Conservation (phyloP, 2,888 invertebrate species). For the Athripsodes cinereus region DNA sequence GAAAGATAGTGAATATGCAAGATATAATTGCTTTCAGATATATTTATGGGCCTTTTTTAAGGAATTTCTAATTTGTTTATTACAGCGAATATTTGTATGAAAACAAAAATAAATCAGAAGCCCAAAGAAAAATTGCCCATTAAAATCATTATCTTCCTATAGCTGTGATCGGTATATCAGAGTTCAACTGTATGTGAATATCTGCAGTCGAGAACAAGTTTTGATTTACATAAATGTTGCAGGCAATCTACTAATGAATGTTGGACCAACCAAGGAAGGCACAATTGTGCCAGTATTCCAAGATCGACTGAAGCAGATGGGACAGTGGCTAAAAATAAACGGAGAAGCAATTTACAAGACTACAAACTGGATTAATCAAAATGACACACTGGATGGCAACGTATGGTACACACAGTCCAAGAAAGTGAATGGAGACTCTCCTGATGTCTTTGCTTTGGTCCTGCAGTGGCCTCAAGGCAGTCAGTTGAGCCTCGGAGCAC, state of each 20-base stretch:
- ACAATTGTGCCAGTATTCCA: constrained; percentile 80
- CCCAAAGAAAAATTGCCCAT: no score
- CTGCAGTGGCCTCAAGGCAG: constrained; percentile 63
- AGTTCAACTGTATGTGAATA: no score
- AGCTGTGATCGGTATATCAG: no score
- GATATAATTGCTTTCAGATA: no score
- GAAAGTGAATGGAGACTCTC: constrained; percentile 15
- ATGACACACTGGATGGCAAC: constrained; percentile 63
- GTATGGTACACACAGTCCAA: constrained; percentile 67
- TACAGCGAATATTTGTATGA: no score
- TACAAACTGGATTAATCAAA: constrained; percentile 74
- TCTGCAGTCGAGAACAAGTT: no score
- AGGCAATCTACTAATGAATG: constrained; percentile 75
- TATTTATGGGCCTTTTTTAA: no score
- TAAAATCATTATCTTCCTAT: no score
- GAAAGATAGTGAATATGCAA: no score
- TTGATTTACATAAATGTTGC: constrained; percentile 5
- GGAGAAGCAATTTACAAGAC: constrained; percentile 81
- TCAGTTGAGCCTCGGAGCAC: constrained; percentile 44
- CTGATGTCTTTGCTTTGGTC: constrained; percentile 27
- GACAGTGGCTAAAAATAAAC: constrained; percentile 75
- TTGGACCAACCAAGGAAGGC: constrained; percentile 87
- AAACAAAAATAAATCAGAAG: no score
- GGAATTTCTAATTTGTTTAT: no score
- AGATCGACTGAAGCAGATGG: constrained; percentile 73